A percentile compares a stretch with the other conserved stretches of the same genome.
Conservation (phyloP, 2,888 invertebrate genomes). For the Oxystoma pomonae region DNA sequence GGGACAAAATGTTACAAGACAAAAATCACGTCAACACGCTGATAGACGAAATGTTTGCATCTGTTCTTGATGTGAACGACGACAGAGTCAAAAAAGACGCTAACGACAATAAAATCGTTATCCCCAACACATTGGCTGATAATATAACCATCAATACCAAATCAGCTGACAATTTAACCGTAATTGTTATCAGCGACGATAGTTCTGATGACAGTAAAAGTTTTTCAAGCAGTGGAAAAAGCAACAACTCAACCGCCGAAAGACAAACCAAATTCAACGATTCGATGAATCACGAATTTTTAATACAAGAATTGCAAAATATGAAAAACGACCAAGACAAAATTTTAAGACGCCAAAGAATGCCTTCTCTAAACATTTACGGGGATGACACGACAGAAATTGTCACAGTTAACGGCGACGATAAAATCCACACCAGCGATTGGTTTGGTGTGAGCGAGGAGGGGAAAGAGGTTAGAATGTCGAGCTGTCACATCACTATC, state of each 20-base stretch:
- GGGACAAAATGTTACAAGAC: conserved; percentile 38
- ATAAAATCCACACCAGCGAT: conserved; percentile 39
- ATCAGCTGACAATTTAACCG: conserved; percentile 21
- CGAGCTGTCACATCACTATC: conserved; percentile 56
- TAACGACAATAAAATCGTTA: conserved; percentile 26
- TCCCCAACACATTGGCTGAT: conserved; percentile 20
- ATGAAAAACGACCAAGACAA: conserved; percentile 52
- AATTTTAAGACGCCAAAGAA: conserved; percentile 40
- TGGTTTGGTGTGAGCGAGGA: conserved; percentile 57
- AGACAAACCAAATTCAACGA: conserved; percentile 41
- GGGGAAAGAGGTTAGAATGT: conserved; percentile 53
- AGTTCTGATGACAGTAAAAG: conserved; percentile 1
- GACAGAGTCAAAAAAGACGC: conserved; percentile 20
- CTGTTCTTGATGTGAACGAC: conserved; percentile 39
- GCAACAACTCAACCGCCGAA: conserved; percentile 13
- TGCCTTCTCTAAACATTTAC: conserved; percentile 39
- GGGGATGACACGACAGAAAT: conserved; percentile 24
- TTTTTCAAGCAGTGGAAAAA: conserved; percentile 5
- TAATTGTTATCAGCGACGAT: conserved; percentile 27
- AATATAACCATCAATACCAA: conserved; percentile 30
- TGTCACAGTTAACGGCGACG: conserved; percentile 7
- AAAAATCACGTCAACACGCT: conserved; percentile 45
- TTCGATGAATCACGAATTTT: conserved; percentile 59
- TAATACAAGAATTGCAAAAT: conserved; percentile 65
- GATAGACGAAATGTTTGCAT: conserved; percentile 46